Evolutionary conservation across 53 echinoderm and acorn worm species (phyloP).

Genomic region (Temnopleurus reevesii): DNA sequence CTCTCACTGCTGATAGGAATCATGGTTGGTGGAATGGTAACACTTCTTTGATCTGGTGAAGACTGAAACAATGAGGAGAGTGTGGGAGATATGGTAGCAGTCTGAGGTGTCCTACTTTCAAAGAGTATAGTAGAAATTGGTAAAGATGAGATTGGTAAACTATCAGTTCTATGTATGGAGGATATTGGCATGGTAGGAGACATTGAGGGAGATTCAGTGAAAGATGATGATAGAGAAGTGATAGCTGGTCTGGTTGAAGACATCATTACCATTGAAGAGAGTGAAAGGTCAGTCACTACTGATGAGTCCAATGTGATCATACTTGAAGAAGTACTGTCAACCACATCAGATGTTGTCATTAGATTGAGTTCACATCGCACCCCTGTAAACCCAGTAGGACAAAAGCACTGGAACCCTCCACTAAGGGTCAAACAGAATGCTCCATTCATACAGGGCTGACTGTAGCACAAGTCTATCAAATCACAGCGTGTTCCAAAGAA

Average conservation of each 20-base stretch:
- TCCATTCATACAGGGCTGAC: constrained; percentile 66
- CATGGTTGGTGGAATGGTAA: not conserved
- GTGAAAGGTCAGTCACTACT: not conserved
- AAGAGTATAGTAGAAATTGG: not conserved
- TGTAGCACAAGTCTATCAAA: constrained; percentile 41
- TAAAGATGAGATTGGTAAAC: not conserved
- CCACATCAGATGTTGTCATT: not conserved
- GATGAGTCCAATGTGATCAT: not conserved
- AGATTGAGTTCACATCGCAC: constrained; percentile 52
- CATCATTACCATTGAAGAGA: not conserved
- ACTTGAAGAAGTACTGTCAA: not conserved
- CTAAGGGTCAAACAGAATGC: constrained; percentile 44
- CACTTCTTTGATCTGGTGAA: not conserved
- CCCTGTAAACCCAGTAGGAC: constrained; percentile 59
- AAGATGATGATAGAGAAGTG: not conserved
- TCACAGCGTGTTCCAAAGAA: constrained; percentile 63
- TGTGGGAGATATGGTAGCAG: not conserved
- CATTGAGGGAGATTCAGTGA: not conserved
- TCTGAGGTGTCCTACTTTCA: not conserved
- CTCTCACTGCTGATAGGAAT: not conserved
- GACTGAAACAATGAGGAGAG: not conserved
- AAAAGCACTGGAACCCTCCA: constrained; percentile 57
- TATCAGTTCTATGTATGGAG: not conserved
- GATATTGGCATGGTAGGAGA: not conserved
- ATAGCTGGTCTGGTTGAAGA: not conserved